phyloP scores from a whole-genome alignment of 2,113 vertebrate genomes.

The Petrocephalus microphthalmus region DNA sequence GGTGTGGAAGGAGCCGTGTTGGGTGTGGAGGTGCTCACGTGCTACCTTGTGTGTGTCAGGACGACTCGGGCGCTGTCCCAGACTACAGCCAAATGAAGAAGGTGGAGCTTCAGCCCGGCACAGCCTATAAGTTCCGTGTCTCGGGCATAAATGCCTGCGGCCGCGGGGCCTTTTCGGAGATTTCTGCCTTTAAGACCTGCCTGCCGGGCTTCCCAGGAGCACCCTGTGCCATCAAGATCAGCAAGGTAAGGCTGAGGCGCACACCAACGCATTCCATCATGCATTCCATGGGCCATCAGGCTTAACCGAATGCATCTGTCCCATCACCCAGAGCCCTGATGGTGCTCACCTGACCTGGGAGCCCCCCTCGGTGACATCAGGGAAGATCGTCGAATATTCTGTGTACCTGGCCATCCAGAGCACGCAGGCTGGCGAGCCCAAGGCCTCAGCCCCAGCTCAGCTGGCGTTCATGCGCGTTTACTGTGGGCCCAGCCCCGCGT shows the following conservation, averaged over 20 bases:
- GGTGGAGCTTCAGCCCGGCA: conserved; percentile 70
- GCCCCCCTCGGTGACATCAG: conserved; percentile 71
- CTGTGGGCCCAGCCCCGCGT: conserved; percentile 72
- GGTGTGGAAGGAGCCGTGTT: not conserved
- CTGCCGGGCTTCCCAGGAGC: conserved; percentile 74
- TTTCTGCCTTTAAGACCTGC: conserved; percentile 74
- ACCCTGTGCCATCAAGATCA: conserved; percentile 75
- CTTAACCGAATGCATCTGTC: not conserved
- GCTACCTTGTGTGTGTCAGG: conserved; percentile 41
- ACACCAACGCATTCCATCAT: not conserved
- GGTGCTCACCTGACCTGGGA: conserved; percentile 77
- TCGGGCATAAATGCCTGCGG: conserved; percentile 70
- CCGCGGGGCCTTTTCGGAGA: conserved; percentile 69
- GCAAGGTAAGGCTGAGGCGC: conserved; percentile 55
- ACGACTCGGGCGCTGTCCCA: conserved; percentile 57
- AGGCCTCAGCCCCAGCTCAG: conserved; percentile 59
- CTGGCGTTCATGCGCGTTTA: conserved; percentile 76
- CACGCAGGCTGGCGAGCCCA: conserved; percentile 58
- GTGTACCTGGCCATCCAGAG: conserved; percentile 76
- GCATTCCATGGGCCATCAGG: not conserved
- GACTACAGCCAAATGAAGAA: conserved; percentile 71
- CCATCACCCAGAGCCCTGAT: conserved; percentile 59
- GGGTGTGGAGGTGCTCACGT: not conserved
- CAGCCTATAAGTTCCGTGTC: conserved; percentile 73
- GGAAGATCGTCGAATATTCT: conserved; percentile 72